A percentile compares a stretch with the other conserved stretches of the same genome.
These are phyloP conservation scores for Eumacrocentrus americanus DNA, from an alignment of 2,888 invertebrate genomes.

Conservation along the genomic window DNA sequence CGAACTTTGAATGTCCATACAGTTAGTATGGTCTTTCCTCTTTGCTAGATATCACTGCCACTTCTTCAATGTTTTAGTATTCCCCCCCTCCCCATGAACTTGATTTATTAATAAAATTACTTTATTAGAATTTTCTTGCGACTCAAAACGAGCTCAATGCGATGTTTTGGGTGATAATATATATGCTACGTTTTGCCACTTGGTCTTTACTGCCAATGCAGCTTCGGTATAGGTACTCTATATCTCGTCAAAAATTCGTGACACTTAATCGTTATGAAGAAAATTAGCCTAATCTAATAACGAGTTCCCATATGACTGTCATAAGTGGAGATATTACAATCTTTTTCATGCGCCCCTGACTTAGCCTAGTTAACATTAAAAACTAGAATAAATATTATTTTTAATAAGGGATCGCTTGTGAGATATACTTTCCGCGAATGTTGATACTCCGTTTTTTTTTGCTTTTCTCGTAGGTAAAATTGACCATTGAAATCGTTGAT, in stretches of 20 bases:
- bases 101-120: too few relatives aligned
- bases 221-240: neutral
- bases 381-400: constrained; percentile 54
- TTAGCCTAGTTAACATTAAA: constrained; percentile 43
- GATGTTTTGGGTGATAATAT: too few relatives aligned
- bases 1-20: too few relatives aligned
- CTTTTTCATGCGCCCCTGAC: constrained; percentile 31
- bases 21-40: too few relatives aligned
- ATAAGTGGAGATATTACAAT: constrained; percentile 9
- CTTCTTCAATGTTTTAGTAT: too few relatives aligned
- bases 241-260: neutral
- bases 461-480: neutral
- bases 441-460: constrained; percentile 10
- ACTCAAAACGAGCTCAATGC: too few relatives aligned
- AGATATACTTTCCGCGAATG: constrained; percentile 45
- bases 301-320: neutral
- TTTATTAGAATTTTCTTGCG: too few relatives aligned
- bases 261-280: neutral
- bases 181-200: too few relatives aligned
- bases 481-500: neutral
- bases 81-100: too few relatives aligned
- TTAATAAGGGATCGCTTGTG: constrained; percentile 45
- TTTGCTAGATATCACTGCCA: too few relatives aligned
- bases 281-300: neutral
- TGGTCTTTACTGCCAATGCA: too few relatives aligned